Evolutionary conservation across 2,113 vertebrate genomes (phyloP).

Genomic region (Melanostigma gelatinosum): DNA sequence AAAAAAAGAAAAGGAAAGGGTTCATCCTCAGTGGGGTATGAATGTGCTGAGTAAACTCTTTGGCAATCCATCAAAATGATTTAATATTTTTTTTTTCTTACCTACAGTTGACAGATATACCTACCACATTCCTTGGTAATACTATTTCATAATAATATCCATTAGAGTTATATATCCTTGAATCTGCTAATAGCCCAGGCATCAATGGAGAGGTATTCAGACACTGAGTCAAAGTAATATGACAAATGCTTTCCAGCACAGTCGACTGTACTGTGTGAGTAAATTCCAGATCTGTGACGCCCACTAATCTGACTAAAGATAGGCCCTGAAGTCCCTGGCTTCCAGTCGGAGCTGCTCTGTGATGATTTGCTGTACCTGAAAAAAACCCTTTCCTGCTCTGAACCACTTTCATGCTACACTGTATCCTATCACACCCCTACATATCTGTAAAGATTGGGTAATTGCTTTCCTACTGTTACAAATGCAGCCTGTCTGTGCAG

Average conservation of each 20-base stretch:
- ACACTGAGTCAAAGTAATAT: slow-evolving; percentile 41
- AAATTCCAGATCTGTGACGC: slow-evolving; percentile 49
- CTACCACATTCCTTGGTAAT: neutral
- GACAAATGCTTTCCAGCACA: slow-evolving; percentile 30
- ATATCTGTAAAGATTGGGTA: slow-evolving; percentile 64
- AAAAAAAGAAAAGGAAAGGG: neutral
- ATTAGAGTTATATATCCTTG: neutral
- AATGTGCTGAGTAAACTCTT: neutral
- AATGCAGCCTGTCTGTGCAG: slow-evolving; percentile 29
- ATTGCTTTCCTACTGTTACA: slow-evolving; percentile 56
- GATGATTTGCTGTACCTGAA: slow-evolving; percentile 44
- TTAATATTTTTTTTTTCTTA: neutral
- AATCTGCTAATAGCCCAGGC: slow-evolving; percentile 9
- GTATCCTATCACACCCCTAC: slow-evolving; percentile 59
- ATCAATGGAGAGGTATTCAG: slow-evolving; percentile 29
- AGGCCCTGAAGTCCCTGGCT: slow-evolving; percentile 34
- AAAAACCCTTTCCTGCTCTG: slow-evolving; percentile 30
- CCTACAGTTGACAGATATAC: neutral
- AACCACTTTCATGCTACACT: slow-evolving; percentile 67
- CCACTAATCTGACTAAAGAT: slow-evolving; percentile 50
- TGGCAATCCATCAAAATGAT: neutral
- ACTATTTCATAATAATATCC: neutral
- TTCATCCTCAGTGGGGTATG: neutral
- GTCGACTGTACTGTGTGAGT: slow-evolving; percentile 28
- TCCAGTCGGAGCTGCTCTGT: slow-evolving; percentile 10